A percentile compares a stretch with the other conserved stretches of the same genome.
phyloP scores from a whole-genome alignment of 2,888 invertebrate species.

The Rhagophthalmus giganteus region DNA sequence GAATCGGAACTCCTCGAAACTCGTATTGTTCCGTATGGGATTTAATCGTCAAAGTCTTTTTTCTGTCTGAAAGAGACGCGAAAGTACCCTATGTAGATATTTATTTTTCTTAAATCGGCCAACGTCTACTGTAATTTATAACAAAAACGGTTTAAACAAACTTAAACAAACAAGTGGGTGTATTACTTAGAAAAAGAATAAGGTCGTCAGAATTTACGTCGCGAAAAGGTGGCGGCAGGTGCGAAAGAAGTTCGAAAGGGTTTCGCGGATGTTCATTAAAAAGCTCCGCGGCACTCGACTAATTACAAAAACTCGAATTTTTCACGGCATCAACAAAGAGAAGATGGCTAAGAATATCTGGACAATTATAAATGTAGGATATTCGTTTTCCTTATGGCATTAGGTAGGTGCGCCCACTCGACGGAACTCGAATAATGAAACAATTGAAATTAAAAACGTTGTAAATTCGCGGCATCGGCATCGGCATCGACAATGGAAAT shows the following conservation, averaged over 20 bases:
- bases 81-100: too few relatives aligned
- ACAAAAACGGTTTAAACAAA: slow-evolving; percentile 13
- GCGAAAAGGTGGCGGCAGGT: slow-evolving; percentile 9
- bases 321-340: slow-evolving; percentile 12
- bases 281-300: slow-evolving; percentile 16
- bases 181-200: slow-evolving; percentile 7
- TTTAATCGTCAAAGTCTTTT: too few relatives aligned
- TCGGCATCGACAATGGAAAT: not conserved
- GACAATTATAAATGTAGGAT: slow-evolving; percentile 20
- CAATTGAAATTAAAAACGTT: slow-evolving; percentile 21
- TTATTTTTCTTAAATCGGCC: not conserved
- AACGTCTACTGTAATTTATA: slow-evolving; percentile 7
- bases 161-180: slow-evolving; percentile 2
- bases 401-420: not conserved
- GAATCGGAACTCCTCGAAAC: too few relatives aligned
- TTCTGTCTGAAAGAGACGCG: too few relatives aligned
- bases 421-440: slow-evolving; percentile 9
- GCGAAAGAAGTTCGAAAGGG: slow-evolving; percentile 2
- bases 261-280: slow-evolving; percentile 17
- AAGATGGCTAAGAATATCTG: slow-evolving; percentile 2
- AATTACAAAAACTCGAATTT: slow-evolving; percentile 18
- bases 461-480: slow-evolving; percentile 3
- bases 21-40: too few relatives aligned
- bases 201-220: not conserved
- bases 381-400: slow-evolving; percentile 10